Percentiles rank a stretch among this genome's conserved stretches.
phyloP scores from a whole-genome alignment of 2,113 vertebrate species.

The Heteronetta atricapilla region DNA sequence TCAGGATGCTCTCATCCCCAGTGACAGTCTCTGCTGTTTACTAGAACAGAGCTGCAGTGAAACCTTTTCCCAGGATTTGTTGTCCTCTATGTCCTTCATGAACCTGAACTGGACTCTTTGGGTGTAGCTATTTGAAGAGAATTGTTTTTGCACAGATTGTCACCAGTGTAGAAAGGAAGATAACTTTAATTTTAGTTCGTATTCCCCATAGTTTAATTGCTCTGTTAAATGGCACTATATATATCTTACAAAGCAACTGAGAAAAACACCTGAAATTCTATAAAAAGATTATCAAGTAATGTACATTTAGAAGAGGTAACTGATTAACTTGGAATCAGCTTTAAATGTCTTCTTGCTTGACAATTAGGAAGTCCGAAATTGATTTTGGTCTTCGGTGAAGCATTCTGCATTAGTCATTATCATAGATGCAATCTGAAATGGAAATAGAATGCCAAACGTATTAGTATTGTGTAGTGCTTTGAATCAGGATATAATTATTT shows the following conservation, averaged over 20 bases:
- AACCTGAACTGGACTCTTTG: neutral
- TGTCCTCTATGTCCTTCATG: neutral
- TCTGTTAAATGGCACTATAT: neutral
- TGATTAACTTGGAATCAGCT: neutral
- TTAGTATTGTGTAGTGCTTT: neutral
- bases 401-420: slow-evolving; percentile 73
- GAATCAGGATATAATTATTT: neutral
- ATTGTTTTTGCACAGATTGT: neutral
- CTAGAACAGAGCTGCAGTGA: neutral
- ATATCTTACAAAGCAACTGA: neutral
- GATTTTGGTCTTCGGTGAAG: neutral
- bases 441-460: neutral
- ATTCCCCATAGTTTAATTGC: neutral
- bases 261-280: neutral
- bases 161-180: neutral
- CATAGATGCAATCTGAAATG: slow-evolving; percentile 82
- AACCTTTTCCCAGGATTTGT: neutral
- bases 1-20: neutral
- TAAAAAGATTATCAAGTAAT: neutral
- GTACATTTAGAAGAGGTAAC: neutral
- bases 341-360: neutral
- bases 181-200: neutral
- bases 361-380: neutral
- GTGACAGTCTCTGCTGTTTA: neutral
- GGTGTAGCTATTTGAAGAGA: neutral